These are phyloP conservation scores for Temnothorax unifasciatus DNA, from an alignment of 2,888 invertebrate genomes.

Conservation along the genomic window DNA sequence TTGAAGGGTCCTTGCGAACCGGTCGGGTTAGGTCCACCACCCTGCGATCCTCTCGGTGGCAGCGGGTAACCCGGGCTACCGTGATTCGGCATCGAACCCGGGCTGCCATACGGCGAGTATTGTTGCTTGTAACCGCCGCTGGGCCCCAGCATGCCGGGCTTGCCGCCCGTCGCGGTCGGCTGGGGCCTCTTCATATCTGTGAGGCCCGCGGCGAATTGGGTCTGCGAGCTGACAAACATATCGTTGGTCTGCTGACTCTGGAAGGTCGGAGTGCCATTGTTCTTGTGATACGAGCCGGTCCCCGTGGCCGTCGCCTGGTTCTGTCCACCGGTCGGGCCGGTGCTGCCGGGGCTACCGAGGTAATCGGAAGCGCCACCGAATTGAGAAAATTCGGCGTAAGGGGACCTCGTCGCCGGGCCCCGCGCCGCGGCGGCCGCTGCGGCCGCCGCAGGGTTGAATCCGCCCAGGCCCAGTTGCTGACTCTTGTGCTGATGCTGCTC, in stretches of 20 bases:
- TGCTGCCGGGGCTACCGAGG: conserved; percentile 86
- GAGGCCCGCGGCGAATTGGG: conserved; percentile 78
- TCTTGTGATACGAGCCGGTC: conserved; percentile 83
- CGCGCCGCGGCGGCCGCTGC: conserved; percentile 85
- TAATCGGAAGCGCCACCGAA: conserved; percentile 87
- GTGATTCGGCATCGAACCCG: conserved; percentile 88
- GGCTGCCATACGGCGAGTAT: conserved; percentile 90
- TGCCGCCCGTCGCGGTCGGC: conserved; percentile 79
- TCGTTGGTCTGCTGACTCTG: conserved; percentile 78
- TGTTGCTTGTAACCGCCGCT: conserved; percentile 87
- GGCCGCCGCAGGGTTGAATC: conserved; percentile 86
- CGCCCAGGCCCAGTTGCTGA: conserved; percentile 89
- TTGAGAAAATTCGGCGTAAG: conserved; percentile 89
- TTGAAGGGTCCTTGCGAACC: conserved; percentile 86
- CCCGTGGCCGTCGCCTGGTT: conserved; percentile 75
- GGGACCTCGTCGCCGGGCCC: conserved; percentile 86
- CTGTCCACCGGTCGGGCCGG: conserved; percentile 78
- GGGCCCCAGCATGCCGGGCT: conserved; percentile 83
- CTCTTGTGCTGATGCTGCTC: conserved; percentile 97
- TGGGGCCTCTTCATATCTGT: conserved; percentile 86
- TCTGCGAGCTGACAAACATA: conserved; percentile 80
- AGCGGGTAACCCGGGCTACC: conserved; percentile 87
- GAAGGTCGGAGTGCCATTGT: conserved; percentile 77
- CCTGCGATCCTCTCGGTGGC: conserved; percentile 84
- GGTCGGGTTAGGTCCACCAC: conserved; percentile 85